Percentiles rank a stretch among this genome's conserved stretches.
These are phyloP conservation scores for Drosophila eohydei DNA, from an alignment of 2,888 invertebrate species.

Conservation along the genomic window DNA sequence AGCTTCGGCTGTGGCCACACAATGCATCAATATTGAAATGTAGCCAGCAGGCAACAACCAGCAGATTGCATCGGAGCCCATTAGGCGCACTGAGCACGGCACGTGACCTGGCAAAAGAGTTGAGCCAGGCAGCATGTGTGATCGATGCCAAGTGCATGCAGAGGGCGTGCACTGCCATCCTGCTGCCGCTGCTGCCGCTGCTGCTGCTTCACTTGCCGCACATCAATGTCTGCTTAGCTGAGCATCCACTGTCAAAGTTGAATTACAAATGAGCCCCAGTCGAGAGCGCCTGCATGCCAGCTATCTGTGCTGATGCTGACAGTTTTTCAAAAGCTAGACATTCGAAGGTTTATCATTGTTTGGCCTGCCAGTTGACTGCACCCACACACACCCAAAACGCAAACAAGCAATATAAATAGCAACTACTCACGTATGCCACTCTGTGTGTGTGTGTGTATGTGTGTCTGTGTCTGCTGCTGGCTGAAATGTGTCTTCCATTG, in stretches of 20 bases:
- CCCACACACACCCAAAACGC: neutral
- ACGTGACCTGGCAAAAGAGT: conserved; percentile 40
- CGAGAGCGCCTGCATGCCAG: conserved; percentile 27
- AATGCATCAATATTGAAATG: conserved; percentile 67
- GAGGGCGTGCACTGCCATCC: conserved; percentile 21
- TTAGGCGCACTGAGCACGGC: conserved; percentile 29
- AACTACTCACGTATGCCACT: conserved; percentile 7
- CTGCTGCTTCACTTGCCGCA: conserved; percentile 21
- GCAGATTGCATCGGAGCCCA: conserved; percentile 44
- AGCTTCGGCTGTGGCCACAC: conserved; percentile 47
- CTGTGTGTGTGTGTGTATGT: neutral
- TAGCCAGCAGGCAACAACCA: conserved; percentile 32
- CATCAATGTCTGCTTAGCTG: conserved; percentile 57
- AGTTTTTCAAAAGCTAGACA: conserved; percentile 51
- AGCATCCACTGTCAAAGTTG: conserved; percentile 57
- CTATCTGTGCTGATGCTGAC: conserved; percentile 34
- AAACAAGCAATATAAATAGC: conserved; percentile 27
- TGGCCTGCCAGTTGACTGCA: conserved; percentile 34
- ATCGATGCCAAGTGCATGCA: conserved; percentile 43
- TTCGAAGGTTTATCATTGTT: conserved; percentile 71
- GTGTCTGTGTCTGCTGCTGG: neutral
- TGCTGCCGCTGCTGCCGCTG: conserved; percentile 5
- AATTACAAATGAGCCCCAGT: conserved; percentile 72
- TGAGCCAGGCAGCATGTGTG: conserved; percentile 32
- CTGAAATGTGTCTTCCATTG: conserved; percentile 22